Percentiles rank a stretch among this genome's conserved stretches.
phyloP scores from a whole-genome alignment of 2,113 vertebrate species.

The Terrapene triunguis region DNA sequence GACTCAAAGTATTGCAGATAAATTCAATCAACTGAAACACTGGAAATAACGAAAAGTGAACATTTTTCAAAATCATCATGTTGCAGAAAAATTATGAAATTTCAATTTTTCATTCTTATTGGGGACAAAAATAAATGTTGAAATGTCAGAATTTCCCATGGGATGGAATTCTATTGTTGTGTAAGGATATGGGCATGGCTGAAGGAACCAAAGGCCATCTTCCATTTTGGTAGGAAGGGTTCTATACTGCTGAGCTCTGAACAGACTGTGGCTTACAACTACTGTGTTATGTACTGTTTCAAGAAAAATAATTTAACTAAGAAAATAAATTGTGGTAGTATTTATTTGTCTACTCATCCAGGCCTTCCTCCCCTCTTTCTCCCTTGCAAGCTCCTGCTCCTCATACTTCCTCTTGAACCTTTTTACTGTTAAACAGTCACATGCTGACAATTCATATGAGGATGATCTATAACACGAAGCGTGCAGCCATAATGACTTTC shows the following conservation, averaged over 20 bases:
- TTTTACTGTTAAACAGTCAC: not conserved
- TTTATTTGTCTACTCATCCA: not conserved
- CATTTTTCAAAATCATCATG: not conserved
- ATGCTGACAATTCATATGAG: not conserved
- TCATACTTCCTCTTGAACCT: not conserved
- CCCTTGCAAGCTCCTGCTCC: not conserved
- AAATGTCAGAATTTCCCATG: not conserved
- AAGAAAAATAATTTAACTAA: not conserved
- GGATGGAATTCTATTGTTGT: not conserved
- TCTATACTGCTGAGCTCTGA: fast-evolving
- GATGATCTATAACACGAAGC: not conserved
- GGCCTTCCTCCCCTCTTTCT: not conserved
- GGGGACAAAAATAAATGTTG: not conserved
- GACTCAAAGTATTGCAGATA: not conserved
- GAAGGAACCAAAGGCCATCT: not conserved
- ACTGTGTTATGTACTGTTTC: not conserved
- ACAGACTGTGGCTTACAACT: not conserved
- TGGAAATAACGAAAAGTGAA: not conserved
- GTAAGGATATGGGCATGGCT: not conserved
- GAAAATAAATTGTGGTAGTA: too few species aligned
- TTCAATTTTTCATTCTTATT: fast-evolving
- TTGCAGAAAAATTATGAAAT: not conserved
- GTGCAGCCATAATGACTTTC: not conserved
- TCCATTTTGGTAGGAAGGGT: not conserved
- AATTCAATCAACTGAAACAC: not conserved